Base-by-base conservation (phyloP, 2,888 invertebrate species). In the Dasypogon diadema region DNA sequence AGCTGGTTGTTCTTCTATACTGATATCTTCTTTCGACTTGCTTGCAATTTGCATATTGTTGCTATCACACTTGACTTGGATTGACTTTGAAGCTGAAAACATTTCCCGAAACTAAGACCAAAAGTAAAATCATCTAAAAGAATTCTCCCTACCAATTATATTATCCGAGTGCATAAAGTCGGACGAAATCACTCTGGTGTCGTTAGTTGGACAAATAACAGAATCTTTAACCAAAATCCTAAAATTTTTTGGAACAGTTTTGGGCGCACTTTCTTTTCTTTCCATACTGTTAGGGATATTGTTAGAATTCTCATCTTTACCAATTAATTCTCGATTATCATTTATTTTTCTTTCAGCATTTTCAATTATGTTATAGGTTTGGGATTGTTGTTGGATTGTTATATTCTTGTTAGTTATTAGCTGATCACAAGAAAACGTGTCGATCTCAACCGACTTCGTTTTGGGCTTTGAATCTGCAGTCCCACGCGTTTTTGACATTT, bases 401-500 rank as follows among this genome's bases (percentile, higher is more conserved):
- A 3, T 42, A 12, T 3, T 2, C n/a, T 42, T 42, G 3, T 8
- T 12, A 3, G 3, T 42, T 42, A 12, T 12, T 12, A n/a, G 8
- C n/a, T 42, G 42, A 6, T 42, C 42, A 42, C 42, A 42, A 30
- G 30, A 30, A 6, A 30, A 30, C 8, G 42, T 3, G n/a, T 37
- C 60, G 16, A 12, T 18, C 1, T 37, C 60, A 4, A 30, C 0
- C 1, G 37, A 3, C 21, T 60, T 60, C 2, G 8, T 18, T 60
- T 60, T 34, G 21, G 12, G 21, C n/a, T 60, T 60, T 2, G 37
- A 37, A 2, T 60, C 60, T 60, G 37, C 0, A 12, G 12, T 12
- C 3, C 60, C 60, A 3, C 5, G 42, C 8, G 34, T 10, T 60
- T 60, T 60, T 21, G 60, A 37, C 12, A 60, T 26, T 65, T 65